Evolutionary conservation across 1,140 invertebrate genomes (phyloP).

Genomic region (Plodia interpunctella): DNA sequence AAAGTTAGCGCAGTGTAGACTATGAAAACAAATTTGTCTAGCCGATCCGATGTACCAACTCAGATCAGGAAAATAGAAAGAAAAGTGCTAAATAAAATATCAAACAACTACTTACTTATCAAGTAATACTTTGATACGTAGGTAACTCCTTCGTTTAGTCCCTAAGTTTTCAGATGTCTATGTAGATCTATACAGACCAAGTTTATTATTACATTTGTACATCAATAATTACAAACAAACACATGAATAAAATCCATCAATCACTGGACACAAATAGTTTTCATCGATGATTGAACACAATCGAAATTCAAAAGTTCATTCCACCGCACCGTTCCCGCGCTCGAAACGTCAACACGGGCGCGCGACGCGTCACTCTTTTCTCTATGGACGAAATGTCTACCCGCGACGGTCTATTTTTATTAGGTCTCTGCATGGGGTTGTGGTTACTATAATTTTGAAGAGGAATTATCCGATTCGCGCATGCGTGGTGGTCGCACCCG

Average conservation of each 20-base stretch:
- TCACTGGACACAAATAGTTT: not conserved
- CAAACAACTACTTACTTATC: no score
- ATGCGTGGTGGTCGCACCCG: constrained; percentile 61
- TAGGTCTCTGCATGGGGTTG: constrained; percentile 62
- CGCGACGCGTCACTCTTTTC: constrained; percentile 41
- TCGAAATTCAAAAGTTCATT: not conserved
- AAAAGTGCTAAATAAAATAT: no score
- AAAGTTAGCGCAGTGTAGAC: no score
- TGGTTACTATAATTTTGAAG: constrained; percentile 52
- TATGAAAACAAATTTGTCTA: no score
- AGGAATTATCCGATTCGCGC: constrained; percentile 62
- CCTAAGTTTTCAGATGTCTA: no score
- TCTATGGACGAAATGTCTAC: constrained; percentile 54
- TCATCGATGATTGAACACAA: not conserved
- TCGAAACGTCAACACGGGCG: constrained; percentile 42
- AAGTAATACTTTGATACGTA: no score
- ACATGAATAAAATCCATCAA: not conserved
- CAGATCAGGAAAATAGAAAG: no score
- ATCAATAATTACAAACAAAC: no score
- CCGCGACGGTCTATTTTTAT: constrained; percentile 50
- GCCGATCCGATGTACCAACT: no score
- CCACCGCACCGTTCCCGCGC: constrained; percentile 26
- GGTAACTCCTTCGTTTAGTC: no score
- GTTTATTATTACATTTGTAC: no score
- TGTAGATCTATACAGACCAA: no score